Evolutionary conservation across 37 sponge, comb jelly and placozoan species (phyloP), one percentile per base, ranked within the genome.

Genomic region (Spongilla lacustris): DNA sequence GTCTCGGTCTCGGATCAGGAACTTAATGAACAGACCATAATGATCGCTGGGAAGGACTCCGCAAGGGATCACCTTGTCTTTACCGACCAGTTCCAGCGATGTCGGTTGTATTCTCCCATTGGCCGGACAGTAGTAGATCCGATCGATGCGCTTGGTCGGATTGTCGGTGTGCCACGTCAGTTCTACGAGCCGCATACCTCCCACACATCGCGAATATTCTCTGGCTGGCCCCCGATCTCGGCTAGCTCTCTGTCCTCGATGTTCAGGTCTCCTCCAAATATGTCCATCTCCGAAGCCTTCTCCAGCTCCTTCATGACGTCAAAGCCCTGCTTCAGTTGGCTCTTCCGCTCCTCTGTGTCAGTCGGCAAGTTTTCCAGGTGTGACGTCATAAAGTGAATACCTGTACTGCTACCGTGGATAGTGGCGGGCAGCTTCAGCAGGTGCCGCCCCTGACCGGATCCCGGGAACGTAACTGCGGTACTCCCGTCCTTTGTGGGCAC

Each of bases 251-350:
- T 32, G 34, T 75, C 76, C 4, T 75, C n/a, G n/a, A 37, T 6
- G 34, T 75, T 75, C 31, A 75, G 29, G 14, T 75, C 76, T n/a
- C 76, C 76, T 6, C 76, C 76, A 14, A 75, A 75, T 25, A 75
- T 29, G 29, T 3, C 6, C 31, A 24, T 6, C n/a, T 29, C 8
- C 31, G 32, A 32, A 6, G 46, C 8, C 46, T 32, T 29, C 27
- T 70, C 29, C 34, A 31, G n/a, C 24, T 75, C 76, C 35, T 25
- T 31, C 76, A 75, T 75, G 31, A 26, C 14, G 31, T 75, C 35
- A 31, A 75, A 29, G n/a, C 36, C 12, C 2, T 6, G 9, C 34
- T 29, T 25, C 32, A 75, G n/a, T 8, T 75, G 76, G 6, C 4
- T 32, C 34, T 75, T 75, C 14, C 76, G 31, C 76, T 75, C 76